Base-by-base conservation (phyloP, 1,140 invertebrate genomes). In the Meloidogyne hapla region DNA sequence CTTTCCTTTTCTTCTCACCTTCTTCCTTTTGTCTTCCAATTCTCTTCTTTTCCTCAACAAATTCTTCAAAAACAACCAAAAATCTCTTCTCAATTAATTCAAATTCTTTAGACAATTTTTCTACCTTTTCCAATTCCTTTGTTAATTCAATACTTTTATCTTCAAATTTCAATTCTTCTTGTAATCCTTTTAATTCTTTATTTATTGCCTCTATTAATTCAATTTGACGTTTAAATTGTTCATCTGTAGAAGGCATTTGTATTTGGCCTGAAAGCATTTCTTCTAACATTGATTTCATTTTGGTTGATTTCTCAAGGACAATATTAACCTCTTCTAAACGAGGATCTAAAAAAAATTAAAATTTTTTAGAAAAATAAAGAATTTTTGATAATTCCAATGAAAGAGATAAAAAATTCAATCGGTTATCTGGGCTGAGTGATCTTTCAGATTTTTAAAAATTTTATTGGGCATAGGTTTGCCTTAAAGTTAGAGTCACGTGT, bases 181-280 rank as follows among this genome's bases (percentile, higher is more conserved):
- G 6, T 1, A 56, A 56, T n/a, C 8, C n/a, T 6, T n/a, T 56
- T 1, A 56, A 21, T 56, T 56, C 48, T n/a, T n/a, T n/a, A 56
- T 56, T 56, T 56, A 56, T n/a, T 56, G 18, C 48, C 8, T 56
- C 48, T 5, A 56, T 56, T 56, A 56, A 56, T 56, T 56, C 18
- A 6, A 56, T 56, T 56, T 56, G 48, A n/a, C n/a, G 48, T 56
- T 56, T 56, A 56, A 56, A 56, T 56, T 56, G 48, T 4, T 56
- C 48, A 0, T 56, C 1, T 56, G 48, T 56, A 21, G 18, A 56
- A 56, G 48, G 48, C 48, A 18, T 56, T 21, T 56, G 18, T n/a
- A n/a, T 56, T 56, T 56, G 18, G n/a, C n/a, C n/a, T n/a, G n/a
- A 56, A 56, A 56, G 48, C 48, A 56, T 56, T 56, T 56, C 48